phyloP scores from a whole-genome alignment of 2,888 invertebrate species.

The Sturmia bella region DNA sequence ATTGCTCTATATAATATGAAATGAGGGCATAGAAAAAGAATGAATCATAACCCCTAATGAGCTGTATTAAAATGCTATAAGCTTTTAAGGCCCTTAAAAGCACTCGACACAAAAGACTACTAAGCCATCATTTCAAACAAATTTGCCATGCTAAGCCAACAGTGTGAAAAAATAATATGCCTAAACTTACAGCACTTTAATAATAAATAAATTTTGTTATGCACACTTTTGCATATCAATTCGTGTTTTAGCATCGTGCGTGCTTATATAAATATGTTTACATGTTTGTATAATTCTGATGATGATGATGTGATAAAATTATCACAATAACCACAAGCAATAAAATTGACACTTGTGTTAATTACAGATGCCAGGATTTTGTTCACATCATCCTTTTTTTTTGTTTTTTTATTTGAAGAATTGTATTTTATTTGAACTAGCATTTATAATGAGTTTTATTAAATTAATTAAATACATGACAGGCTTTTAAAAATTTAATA shows the following conservation, averaged over 20 bases:
- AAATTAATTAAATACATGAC: conserved; percentile 40
- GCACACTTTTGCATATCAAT: background rate
- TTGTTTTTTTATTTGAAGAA: background rate
- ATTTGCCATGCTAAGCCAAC: no score
- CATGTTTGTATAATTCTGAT: no score
- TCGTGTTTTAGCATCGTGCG: background rate
- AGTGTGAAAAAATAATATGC: no score
- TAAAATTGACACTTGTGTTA: conserved; percentile 69
- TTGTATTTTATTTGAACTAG: conserved; percentile 3
- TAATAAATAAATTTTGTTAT: no score
- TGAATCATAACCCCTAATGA: no score
- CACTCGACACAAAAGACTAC: no score
- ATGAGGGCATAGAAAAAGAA: no score
- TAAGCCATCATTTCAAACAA: no score
- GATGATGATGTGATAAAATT: conserved; percentile 64
- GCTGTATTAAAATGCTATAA: no score
- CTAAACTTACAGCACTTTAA: no score
- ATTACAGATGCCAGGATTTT: conserved; percentile 71
- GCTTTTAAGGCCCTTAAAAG: no score
- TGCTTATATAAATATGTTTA: conserved; percentile 5
- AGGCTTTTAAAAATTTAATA: conserved; percentile 15
- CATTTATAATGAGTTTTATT: conserved; percentile 15
- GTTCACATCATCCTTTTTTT: conserved; percentile 16
- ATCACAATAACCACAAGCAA: conserved; percentile 65
- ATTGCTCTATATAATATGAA: no score